Evolutionary conservation across 2,797 vertebrate species (phyloP).

Genomic region (Myotis myotis): DNA sequence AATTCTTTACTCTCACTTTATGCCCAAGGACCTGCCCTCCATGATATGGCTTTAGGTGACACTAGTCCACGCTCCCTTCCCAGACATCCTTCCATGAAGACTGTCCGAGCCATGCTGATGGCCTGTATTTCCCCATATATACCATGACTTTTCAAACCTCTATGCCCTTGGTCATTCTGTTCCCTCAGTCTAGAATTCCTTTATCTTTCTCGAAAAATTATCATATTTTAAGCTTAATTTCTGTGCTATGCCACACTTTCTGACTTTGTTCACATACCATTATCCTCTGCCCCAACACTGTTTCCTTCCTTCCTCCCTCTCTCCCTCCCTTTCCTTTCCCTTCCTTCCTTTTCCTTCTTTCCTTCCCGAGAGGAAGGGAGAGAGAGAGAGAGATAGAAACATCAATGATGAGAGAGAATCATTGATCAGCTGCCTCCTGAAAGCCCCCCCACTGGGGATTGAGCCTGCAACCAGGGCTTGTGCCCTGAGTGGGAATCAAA

Average conservation of each 20-base stretch:
- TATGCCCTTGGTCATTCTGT: background rate
- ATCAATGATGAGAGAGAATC: too few species aligned
- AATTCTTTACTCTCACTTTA: background rate
- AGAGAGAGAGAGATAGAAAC: too few species aligned
- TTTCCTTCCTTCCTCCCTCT: background rate
- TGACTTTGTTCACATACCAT: background rate
- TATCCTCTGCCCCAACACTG: background rate
- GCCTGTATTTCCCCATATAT: background rate
- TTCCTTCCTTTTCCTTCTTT: too few species aligned
- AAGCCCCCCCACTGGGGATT: too few species aligned
- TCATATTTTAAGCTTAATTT: background rate
- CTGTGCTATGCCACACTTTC: background rate
- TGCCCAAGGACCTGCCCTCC: background rate
- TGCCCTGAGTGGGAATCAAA: too few species aligned
- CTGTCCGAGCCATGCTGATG: accelerated
- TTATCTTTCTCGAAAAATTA: background rate
- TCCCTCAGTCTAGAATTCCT: background rate
- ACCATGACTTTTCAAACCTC: background rate
- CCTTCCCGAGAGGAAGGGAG: too few species aligned
- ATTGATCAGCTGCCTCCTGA: too few species aligned
- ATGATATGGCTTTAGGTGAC: background rate
- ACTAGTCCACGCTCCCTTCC: background rate
- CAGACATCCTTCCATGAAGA: background rate
- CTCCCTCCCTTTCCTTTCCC: too few species aligned
- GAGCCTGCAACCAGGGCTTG: too few species aligned